Percentiles rank a stretch among this genome's conserved stretches.
Evolutionary conservation across 2,888 invertebrate species (phyloP).

Genomic region (Toxonevra muliebris): DNA sequence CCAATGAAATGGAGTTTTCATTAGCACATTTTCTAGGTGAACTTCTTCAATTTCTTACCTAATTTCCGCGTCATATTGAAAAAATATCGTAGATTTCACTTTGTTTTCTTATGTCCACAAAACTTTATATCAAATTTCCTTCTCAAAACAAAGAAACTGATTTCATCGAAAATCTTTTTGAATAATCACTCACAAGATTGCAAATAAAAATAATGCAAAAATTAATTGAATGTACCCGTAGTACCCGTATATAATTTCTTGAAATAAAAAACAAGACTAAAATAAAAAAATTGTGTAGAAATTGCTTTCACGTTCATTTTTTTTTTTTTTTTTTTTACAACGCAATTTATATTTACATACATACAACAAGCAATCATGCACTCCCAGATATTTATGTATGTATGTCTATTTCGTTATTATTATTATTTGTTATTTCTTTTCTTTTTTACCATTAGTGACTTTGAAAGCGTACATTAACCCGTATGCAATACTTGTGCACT

Average conservation of each 20-base stretch:
- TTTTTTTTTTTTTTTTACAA: not conserved
- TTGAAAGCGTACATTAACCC: slow-evolving; percentile 28
- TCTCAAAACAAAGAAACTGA: too few relatives aligned
- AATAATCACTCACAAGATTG: too few relatives aligned
- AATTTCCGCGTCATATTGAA: too few relatives aligned
- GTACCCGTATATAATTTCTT: not conserved
- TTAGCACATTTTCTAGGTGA: too few relatives aligned
- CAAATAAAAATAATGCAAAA: not conserved
- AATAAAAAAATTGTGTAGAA: not conserved
- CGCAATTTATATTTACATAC: slow-evolving; percentile 2
- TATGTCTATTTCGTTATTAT: not conserved
- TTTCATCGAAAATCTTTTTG: too few relatives aligned
- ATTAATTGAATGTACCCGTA: not conserved
- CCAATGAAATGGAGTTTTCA: too few relatives aligned
- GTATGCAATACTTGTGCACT: not conserved
- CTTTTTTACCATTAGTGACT: not conserved
- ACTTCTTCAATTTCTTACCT: too few relatives aligned
- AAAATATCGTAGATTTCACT: too few relatives aligned
- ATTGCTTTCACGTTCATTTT: not conserved
- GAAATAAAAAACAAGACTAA: not conserved
- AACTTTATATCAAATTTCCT: too few relatives aligned
- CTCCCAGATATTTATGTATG: not conserved
- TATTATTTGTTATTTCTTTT: not conserved
- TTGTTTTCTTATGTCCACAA: too few relatives aligned
- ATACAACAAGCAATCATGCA: not conserved